These are phyloP conservation scores for Menura novaehollandiae DNA, from an alignment of 2,113 vertebrate species.

Conservation along the genomic window DNA sequence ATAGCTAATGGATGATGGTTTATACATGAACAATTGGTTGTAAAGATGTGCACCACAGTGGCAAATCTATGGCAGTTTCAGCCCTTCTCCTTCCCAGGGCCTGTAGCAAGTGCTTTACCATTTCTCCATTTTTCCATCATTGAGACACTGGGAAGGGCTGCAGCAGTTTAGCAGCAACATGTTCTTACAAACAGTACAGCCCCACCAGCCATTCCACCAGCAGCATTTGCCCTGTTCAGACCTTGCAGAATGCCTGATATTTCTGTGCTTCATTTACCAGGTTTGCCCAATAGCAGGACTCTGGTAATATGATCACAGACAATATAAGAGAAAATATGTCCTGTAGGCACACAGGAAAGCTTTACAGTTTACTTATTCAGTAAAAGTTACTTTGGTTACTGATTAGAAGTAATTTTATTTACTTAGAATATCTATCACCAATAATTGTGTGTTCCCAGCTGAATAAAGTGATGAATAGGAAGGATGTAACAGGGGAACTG, in stretches of 20 bases:
- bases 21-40: not conserved
- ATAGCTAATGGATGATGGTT: not conserved
- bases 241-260: not conserved
- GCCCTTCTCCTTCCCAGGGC: not conserved
- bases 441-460: not conserved
- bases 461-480: not conserved
- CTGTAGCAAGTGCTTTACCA: not conserved
- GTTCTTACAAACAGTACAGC: not conserved
- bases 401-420: not conserved
- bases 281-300: not conserved
- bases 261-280: not conserved
- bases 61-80: not conserved
- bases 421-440: not conserved
- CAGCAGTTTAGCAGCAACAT: not conserved
- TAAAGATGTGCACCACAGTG: not conserved
- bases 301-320: too few relatives aligned
- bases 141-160: not conserved
- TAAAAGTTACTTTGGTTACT: not conserved
- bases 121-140: not conserved
- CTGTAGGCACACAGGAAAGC: not conserved
- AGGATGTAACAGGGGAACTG: not conserved
- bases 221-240: not conserved
- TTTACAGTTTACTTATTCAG: not conserved
- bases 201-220: not conserved
- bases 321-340: not conserved